phyloP scores from a whole-genome alignment of 2,113 vertebrate genomes.

The Blennius ocellaris region DNA sequence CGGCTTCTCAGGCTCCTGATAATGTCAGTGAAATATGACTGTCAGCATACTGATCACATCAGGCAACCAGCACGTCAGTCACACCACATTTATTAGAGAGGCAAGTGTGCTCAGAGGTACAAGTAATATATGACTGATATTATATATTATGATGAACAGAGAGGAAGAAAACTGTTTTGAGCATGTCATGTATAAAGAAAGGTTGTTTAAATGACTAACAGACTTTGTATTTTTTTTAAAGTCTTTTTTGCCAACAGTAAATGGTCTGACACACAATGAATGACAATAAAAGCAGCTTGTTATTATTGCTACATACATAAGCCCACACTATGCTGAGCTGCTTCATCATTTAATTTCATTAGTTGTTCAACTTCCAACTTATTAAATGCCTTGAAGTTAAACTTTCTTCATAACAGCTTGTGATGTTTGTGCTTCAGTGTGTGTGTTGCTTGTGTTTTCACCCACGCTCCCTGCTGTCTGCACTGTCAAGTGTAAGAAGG shows the following conservation, averaged over 20 bases:
- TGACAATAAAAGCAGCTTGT: too few species aligned
- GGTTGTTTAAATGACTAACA: too few species aligned
- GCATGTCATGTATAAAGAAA: too few species aligned
- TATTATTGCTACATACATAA: too few species aligned
- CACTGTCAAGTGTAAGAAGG: background rate
- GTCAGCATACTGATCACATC: constrained; percentile 34
- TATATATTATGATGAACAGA: background rate
- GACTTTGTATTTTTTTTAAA: too few species aligned
- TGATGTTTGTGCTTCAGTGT: background rate
- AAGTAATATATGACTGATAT: too few species aligned
- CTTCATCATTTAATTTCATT: background rate
- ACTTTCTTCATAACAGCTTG: background rate
- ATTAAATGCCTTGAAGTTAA: constrained; percentile 1
- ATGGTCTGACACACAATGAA: too few species aligned
- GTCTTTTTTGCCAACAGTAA: too few species aligned
- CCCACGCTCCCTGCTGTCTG: constrained; percentile 29
- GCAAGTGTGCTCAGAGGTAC: background rate
- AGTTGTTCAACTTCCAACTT: background rate
- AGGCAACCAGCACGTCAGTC: background rate
- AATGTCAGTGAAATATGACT: constrained; percentile 3
- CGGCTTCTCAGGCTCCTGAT: constrained; percentile 16
- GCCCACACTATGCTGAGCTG: too few species aligned
- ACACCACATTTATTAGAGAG: background rate
- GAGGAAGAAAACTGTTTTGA: too few species aligned
- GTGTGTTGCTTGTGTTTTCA: constrained; percentile 5